Base-by-base conservation (phyloP, 2,797 vertebrate genomes). In the Neostethus bicornis region DNA sequence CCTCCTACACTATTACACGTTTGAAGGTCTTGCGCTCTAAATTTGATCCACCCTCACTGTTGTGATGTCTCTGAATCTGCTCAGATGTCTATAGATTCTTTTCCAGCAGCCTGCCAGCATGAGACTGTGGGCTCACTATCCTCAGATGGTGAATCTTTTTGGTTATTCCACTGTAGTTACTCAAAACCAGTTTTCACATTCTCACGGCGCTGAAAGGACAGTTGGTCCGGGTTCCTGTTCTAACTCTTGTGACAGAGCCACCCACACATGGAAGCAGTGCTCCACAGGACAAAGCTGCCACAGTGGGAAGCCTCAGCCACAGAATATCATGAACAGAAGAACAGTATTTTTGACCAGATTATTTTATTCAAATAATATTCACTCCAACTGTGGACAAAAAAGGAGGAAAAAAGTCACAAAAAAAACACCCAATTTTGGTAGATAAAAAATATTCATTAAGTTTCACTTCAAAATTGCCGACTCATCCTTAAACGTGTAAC, bases 1-100 rank as follows among this genome's bases (percentile, higher is more conserved):
- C 84, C 84, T 79, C 85, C 85, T 73, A 85, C 86, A 83, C 72
- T 61, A 20, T 49, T 67, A 61, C 79, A 81, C 72, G 70, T 81
- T 58, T 75, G 49, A 77, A 77, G 54, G 73, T 60, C 50, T 28
- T 76, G 57, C 39, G 68, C 51, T 84, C 70, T 80, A 86, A 80
- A 85, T 81, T 66, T 76, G 66, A 53, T 74, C 52, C 72, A 64
- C 23, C 17, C 29, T 77, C 58, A 70, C 67, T 79, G 62, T 69
- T 68, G 73, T 63, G 60, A 73, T 69, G 66, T 80, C 51, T 79
- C 57, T 63, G 62, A 79, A 58, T 70, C 51, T 51, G 55, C 79
- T 64, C 54, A 80, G 70, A 77, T 79, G 75, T 80, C 71, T 68
- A 60, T 61, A 70, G 75, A 73, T 77, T 72, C 35, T 43, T 64